Evolutionary conservation across 2,797 vertebrate genomes (phyloP), one percentile per base, ranked within the genome.

Genomic region (Anguilla pacifica): DNA sequence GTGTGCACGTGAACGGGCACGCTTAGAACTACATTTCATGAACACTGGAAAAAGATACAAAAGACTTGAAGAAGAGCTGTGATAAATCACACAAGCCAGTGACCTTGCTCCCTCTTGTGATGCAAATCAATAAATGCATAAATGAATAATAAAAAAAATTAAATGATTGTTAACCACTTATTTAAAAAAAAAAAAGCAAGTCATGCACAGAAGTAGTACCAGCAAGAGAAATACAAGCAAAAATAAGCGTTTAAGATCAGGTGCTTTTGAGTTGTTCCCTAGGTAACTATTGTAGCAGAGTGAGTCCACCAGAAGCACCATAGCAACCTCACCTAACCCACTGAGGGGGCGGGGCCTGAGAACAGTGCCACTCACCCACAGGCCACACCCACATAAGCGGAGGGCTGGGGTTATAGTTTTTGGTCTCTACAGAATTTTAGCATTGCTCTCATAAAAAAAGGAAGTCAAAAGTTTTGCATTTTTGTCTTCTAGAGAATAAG

Each of bases 351-450:
- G 74, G 88, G 89, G 92, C 88, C 87, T 72, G 87, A 89, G 55
- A 89, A 91, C 92, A 88, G 90, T 87, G 86, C 92, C 93, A 91
- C 92, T 90, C 91, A 92, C 92, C 90, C 89, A 91, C 87, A 87
- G 15, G 82, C 86, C 88, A 88, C 57, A 59, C 89, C 89, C 81
- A 88, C 67, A 89, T 72, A 85, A 87, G 53, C 64, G 87, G 85
- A 91, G 90, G 92, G 92, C 93, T 85, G 90, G 93, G 92, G 92
- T 93, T 93, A 92, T 92, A 90, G 90, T 91, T 97, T 98, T 97
- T 97, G 97, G 97, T 97, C 95, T 97, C 95, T 92, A 96, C 87
- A 94, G 92, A 94, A 95, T 94, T 94, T 70, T 91, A 96, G 94
- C 94, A 94, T 94, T 94, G 92, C 92, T 93, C 93, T 93, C 93